Base-by-base conservation (phyloP, 2,797 vertebrate genomes). In the Phataginus tricuspis region DNA sequence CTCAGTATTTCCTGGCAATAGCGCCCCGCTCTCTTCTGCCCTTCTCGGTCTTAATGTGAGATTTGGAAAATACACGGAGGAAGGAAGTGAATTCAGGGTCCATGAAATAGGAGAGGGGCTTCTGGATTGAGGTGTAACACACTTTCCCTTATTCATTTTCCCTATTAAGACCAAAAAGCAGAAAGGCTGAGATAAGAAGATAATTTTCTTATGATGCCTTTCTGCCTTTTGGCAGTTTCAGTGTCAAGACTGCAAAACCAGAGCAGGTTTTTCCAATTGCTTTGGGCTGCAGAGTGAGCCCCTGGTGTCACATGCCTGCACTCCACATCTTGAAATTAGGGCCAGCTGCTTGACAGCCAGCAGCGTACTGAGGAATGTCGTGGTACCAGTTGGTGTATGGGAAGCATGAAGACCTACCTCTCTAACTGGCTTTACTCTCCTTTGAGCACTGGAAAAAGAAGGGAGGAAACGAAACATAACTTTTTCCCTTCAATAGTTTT, bases 1-100 rank as follows among this genome's bases (percentile, higher is more conserved):
- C 72, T 82, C 64, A 85, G 1, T 31, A 13, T 89, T 96, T 96
- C 86, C 79, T 95, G 95, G 84, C 66, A 61, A 79, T 27, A 5
- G 25, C 31, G 4, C 4, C 10, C 23, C 18, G 9, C 27, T 21
- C 3, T 21, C 19, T 59, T 39, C 75, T 69, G 19, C 15, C 57
- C 72, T 42, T 49, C 49, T 59, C 31, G 6, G 13, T 82, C 72
- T 78, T 71, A 86, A 55, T 6, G 29, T 1, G 66, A 84, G 39
- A 13, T 29, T 55, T 12, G 29, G 64, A 59, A 57, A 86, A 27
- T 9, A 45, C 6, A n/a, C 9, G 37, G n/a, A 23, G 42, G 19
- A 57, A 63, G 25, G 59, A 25, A 2, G 51, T 25, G 68, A 95
- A 91, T 71, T 85, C 57, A 51, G 66, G 12, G 59, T 16, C 37